Conservation (phyloP, 2,797 vertebrate species). For the Tragopan temminckii region DNA sequence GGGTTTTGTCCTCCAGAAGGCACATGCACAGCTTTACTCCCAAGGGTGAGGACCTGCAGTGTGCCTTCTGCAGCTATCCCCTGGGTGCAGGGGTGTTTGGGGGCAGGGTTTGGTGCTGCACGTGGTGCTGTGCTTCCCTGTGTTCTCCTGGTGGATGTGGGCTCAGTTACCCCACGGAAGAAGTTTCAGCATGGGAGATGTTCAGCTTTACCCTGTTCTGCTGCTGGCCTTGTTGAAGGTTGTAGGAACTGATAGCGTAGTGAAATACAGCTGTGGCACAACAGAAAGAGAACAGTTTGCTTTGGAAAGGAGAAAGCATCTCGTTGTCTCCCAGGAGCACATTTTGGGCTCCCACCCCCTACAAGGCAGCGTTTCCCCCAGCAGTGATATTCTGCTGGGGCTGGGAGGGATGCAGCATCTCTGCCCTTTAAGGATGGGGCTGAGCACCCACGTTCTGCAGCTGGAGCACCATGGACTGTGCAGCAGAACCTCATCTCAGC, state of each 20-base stretch:
- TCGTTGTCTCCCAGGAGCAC: not conserved
- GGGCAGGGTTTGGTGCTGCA: too few species aligned
- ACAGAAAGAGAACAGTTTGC: not conserved
- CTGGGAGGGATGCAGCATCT: not conserved
- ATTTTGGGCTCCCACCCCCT: not conserved
- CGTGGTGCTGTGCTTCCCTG: not conserved
- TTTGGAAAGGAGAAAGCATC: not conserved
- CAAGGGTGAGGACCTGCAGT: not conserved
- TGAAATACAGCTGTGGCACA: not conserved
- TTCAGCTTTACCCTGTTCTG: not conserved
- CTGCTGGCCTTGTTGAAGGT: not conserved
- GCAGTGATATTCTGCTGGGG: too few species aligned
- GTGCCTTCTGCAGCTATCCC: fast-evolving
- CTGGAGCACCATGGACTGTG: not conserved
- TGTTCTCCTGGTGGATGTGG: not conserved
- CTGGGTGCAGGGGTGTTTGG: not conserved
- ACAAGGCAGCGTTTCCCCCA: fast-evolving
- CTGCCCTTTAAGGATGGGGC: not conserved
- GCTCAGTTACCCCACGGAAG: not conserved
- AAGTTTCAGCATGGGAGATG: not conserved
- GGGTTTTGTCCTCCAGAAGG: not conserved
- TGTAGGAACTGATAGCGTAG: not conserved
- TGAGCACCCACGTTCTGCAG: fast-evolving
- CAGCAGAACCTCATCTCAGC: not conserved
- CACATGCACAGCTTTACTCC: fast-evolving